phyloP scores from a whole-genome alignment of 2,113 vertebrate genomes.

The Puffinus mauretanicus region DNA sequence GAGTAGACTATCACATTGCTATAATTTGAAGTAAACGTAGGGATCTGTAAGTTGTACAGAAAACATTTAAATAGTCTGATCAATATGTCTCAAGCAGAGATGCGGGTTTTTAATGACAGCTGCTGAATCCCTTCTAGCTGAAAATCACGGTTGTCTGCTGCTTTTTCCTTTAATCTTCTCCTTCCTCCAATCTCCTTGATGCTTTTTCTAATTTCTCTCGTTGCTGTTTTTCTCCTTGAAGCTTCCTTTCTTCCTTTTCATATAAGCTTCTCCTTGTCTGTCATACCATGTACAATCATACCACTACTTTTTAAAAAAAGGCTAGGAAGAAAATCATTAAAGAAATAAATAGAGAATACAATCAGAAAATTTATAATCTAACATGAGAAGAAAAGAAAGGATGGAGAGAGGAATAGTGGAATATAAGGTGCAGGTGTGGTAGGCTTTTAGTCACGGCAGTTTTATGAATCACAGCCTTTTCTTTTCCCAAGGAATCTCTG shows the following conservation, averaged over 20 bases:
- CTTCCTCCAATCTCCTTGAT: not conserved
- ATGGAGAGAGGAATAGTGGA: not conserved
- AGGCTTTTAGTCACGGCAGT: not conserved
- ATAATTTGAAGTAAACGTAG: not conserved
- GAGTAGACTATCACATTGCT: not conserved
- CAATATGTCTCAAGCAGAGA: constrained; percentile 22
- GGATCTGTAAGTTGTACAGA: not conserved
- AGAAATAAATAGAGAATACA: not conserved
- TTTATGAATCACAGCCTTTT: not conserved
- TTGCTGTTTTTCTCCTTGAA: constrained; percentile 11
- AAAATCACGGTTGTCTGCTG: constrained; percentile 11
- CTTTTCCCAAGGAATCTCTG: not conserved
- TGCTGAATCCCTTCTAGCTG: constrained; percentile 25
- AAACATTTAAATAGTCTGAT: not conserved
- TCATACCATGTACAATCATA: not conserved
- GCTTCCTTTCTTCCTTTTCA: not conserved
- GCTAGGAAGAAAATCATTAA: not conserved
- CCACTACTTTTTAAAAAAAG: not conserved
- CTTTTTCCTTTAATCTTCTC: constrained; percentile 40
- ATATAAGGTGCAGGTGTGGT: not conserved
- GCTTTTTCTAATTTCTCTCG: constrained; percentile 6
- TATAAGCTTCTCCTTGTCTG: not conserved
- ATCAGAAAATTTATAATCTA: not conserved
- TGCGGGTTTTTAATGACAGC: constrained; percentile 21
- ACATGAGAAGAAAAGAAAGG: not conserved